Evolutionary conservation across 1,140 invertebrate genomes (phyloP), one percentile per base, ranked within the genome.

Genomic region (Drosophila nigrodunni): DNA sequence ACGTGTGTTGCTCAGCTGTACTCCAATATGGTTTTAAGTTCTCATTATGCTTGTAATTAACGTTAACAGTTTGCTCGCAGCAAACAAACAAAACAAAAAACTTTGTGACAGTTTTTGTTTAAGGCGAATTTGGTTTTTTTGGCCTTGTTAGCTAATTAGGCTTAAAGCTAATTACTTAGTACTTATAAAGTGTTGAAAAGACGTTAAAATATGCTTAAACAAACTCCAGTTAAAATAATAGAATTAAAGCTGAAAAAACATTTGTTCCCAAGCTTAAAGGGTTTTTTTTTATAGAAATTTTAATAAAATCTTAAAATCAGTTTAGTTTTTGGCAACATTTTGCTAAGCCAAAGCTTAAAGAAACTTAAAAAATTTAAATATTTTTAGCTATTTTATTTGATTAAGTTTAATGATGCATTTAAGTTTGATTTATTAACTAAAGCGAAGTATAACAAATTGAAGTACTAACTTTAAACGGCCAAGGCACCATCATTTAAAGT

Each of bases 401-500:
- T 9, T n/a, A 9, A 55, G 35, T 50, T 52, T 49, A 25, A 72
- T 57, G 46, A 37, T 46, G 35, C 43, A 47, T 55, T 74, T 69
- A 61, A 74, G 54, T 49, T 55, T 61, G 55, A 55, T 69, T 69
- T 47, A 74, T 55, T 60, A 41, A 7, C 41, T 47, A 2, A 55
- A 39, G 39, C 46, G 30, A 44, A 35, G 25, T 58, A 49, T 30
- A 44, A 46, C 47, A 35, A 47, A 34, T 68, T 41, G 8, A 54
- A 69, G 57, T 34, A 39, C 41, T 59, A 69, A 61, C 65, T 69
- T 47, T 68, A 74, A 41, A 60, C 65, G 65, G 65, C 71, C 71
- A 74, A 74, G 71, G 71, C 71, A 65, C 65, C 71, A 71, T 39
- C 68, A 18, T 57, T 71, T 71, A 71, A 65, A 61, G 50, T 60